Conservation (phyloP, 2,113 vertebrate species). For the Psettodes erumei region DNA sequence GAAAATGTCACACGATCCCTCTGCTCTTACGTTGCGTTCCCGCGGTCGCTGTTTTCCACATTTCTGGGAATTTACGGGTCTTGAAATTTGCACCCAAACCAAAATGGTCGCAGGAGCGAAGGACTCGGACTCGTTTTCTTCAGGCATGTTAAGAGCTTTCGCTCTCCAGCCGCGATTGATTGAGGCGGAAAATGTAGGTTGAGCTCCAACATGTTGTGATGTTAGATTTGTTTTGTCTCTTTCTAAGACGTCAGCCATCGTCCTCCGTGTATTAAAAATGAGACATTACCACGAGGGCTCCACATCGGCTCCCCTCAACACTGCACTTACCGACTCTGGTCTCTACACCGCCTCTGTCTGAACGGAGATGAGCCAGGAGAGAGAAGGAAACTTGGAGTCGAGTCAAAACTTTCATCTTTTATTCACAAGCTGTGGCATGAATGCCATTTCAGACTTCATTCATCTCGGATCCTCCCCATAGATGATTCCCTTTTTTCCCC, state of each 20-base stretch:
- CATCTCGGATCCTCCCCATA: conserved; percentile 34
- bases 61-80: not conserved
- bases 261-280: conserved; percentile 46
- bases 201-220: not conserved
- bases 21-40: not conserved
- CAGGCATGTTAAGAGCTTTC: no score
- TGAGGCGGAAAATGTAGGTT: conserved; percentile 34
- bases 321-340: conserved; percentile 37
- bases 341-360: conserved; percentile 39
- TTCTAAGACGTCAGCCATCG: conserved; percentile 49
- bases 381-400: conserved; percentile 46
- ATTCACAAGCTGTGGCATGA: conserved; percentile 58
- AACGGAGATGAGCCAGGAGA: conserved; percentile 61
- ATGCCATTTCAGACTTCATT: conserved; percentile 44
- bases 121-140: not conserved
- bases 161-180: conserved; percentile 47
- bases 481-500: not conserved
- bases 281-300: conserved; percentile 32
- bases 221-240: conserved; percentile 6
- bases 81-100: not conserved
- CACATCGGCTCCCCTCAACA: conserved; percentile 16
- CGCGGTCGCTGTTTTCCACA: not conserved
- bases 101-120: not conserved
- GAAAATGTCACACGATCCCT: conserved; percentile 2
- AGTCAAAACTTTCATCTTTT: conserved; percentile 74